Base-by-base conservation (phyloP, 2,888 invertebrate genomes). In the Nomada ruficornis region DNA sequence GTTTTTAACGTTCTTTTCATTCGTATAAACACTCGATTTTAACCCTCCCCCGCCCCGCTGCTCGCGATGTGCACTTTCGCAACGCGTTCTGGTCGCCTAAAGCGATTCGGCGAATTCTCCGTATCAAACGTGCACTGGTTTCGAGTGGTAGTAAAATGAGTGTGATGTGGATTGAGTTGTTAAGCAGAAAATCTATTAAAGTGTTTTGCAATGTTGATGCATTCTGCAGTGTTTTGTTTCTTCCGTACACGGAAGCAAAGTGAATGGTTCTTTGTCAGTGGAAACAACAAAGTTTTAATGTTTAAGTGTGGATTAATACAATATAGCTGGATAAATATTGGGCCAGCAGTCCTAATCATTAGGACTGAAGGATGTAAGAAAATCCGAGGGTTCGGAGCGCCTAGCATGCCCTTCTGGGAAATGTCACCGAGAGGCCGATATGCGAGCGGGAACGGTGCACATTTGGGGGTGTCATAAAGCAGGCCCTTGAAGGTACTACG, bases 1-100 rank as follows among this genome's bases (percentile, higher is more conserved):
- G 47, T 71, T 71, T 64, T 77, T 65, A 80, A 67, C 54, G 74
- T 36, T 67, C 74, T 47, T 42, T 65, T 74, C 74, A 44, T 42
- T 77, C 65, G 52, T 60, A 65, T 64, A 60, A 65, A 60, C 64
- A 77, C 54, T 54, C 65, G 54, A 65, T 54, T 20, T 15, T 42
- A 36, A 36, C 0, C 29, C 1, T n/a, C 26, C 26, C n/a, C 3
- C n/a, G 1, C 62, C 55, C 2, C 20, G 50, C 10, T n/a, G 65
- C 42, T 9, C 36, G 60, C 57, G 63, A 47, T 23, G n/a, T n/a
- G 69, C 57, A n/a, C 57, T 47, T 18, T 62, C 23, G 15, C 36
- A 18, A 60, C 60, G 13, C 20, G 18, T 50, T 23, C 13, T 5
- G 50, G 2, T 15, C 29, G 36, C 52, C 36, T 36, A 18, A n/a